phyloP scores from a whole-genome alignment of 2,888 invertebrate species.

The Pandemis cinnamomeana region DNA sequence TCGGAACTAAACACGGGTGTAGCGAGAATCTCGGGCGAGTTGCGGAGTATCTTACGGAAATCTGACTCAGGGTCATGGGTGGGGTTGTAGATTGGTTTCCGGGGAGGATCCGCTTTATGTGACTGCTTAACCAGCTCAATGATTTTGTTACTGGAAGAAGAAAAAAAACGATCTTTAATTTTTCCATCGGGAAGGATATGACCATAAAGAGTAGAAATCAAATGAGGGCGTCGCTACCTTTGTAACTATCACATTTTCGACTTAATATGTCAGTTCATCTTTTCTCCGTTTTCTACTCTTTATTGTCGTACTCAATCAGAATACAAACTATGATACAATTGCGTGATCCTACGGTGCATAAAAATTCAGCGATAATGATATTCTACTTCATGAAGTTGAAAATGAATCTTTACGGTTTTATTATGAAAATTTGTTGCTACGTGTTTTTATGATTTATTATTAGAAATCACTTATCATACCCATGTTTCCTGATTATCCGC shows the following conservation, averaged over 20 bases:
- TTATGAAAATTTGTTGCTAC: not conserved
- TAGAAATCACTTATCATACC: conserved; percentile 57
- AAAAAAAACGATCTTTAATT: conserved; percentile 2
- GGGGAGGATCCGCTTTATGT: conserved; percentile 67
- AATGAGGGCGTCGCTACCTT: too few species aligned
- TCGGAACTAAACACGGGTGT: conserved; percentile 78
- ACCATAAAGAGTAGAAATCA: too few species aligned
- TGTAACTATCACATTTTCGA: too few species aligned
- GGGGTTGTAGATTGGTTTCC: conserved; percentile 65
- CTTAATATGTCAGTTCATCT: too few species aligned
- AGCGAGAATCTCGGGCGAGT: conserved; percentile 78
- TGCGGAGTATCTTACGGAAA: conserved; percentile 77
- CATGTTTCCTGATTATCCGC: conserved; percentile 59
- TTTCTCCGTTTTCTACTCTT: too few species aligned
- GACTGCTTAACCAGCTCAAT: conserved; percentile 76
- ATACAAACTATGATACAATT: not conserved
- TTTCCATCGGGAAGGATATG: too few species aligned
- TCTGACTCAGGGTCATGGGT: conserved; percentile 77
- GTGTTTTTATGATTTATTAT: not conserved
- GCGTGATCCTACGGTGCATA: not conserved
- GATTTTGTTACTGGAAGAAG: conserved; percentile 77
- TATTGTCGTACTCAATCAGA: not conserved
- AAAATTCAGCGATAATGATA: not conserved
- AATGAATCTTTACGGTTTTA: not conserved
- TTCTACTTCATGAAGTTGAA: not conserved